These are phyloP conservation scores for Heteractis magnifica DNA, from an alignment of 92 coral and sea anemone species.

Conservation along the genomic window DNA sequence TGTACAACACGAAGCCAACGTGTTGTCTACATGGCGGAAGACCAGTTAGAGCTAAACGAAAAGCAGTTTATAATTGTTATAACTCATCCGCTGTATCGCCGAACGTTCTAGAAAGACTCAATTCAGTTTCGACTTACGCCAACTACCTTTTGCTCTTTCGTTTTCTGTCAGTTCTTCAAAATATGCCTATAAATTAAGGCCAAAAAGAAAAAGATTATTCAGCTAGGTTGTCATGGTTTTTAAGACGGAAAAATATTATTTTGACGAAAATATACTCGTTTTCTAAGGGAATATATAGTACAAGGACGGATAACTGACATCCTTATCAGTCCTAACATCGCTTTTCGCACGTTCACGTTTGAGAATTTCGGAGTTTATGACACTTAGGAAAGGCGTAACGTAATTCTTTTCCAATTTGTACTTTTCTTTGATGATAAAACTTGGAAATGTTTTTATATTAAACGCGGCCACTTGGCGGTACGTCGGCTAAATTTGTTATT, in stretches of 20 bases:
- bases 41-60: not conserved
- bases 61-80: not conserved
- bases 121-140: not conserved
- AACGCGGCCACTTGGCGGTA: not conserved
- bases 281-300: not conserved
- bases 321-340: no score
- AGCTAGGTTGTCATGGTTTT: not conserved
- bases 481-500: conserved; percentile 5
- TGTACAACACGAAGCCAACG: no score
- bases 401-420: no score
- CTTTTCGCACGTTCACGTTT: no score
- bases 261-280: not conserved
- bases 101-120: conserved; percentile 6
- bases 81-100: not conserved
- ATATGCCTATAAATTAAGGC: not conserved
- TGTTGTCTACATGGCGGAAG: no score
- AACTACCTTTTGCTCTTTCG: not conserved
- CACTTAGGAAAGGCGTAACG: no score
- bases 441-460: no score
- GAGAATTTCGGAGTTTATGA: no score
- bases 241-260: not conserved
- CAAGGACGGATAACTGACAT: no score
- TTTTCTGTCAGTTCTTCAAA: not conserved
- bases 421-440: no score
- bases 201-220: not conserved